Percentiles rank a stretch among this genome's conserved stretches.
phyloP scores from a whole-genome alignment of 2,797 vertebrate genomes.

The Rhabdomys pumilio region DNA sequence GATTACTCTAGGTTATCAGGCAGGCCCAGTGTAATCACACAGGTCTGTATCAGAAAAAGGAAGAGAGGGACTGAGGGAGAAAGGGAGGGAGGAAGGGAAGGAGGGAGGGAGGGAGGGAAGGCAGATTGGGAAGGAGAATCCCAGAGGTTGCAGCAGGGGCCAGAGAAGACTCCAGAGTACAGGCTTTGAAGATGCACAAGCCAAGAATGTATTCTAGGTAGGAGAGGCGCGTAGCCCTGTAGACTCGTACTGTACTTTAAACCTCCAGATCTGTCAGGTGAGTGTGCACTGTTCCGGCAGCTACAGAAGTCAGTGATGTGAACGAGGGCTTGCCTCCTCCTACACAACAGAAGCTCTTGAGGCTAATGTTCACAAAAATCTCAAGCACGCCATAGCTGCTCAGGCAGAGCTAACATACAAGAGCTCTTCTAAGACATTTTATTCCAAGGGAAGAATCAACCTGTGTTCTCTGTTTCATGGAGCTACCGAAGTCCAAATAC shows the following conservation, averaged over 20 bases:
- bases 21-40: background rate
- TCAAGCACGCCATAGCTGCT: background rate
- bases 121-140: background rate
- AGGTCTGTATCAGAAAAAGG: background rate
- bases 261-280: background rate
- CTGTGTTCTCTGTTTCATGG: background rate
- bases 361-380: background rate
- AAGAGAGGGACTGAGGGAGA: background rate
- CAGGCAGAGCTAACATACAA: background rate
- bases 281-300: background rate
- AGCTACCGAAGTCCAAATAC: background rate
- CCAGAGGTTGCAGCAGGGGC: background rate
- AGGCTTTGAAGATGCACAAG: background rate
- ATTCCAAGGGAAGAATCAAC: background rate
- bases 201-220: background rate
- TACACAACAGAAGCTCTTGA: background rate
- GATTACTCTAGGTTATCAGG: background rate
- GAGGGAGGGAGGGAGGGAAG: background rate
- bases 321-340: background rate
- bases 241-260: background rate
- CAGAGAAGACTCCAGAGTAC: background rate
- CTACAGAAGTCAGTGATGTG: background rate
- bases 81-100: background rate
- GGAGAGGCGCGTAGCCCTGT: background rate
- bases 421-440: conserved; percentile 10